These are phyloP conservation scores for Xyrauchen texanus DNA, from an alignment of 2,113 vertebrate species.

Conservation along the genomic window DNA sequence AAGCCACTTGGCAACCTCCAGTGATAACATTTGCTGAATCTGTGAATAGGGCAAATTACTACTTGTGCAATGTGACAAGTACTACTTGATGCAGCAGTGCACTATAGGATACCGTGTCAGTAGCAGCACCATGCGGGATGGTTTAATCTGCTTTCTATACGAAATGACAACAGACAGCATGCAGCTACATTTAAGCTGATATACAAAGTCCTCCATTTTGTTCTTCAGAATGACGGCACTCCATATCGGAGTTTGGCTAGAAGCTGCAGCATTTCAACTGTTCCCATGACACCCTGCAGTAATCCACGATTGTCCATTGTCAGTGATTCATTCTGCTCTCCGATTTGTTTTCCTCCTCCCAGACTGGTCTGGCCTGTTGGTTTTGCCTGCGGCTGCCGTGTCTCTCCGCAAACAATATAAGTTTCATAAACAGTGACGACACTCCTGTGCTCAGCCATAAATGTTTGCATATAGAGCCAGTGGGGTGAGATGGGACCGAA, in stretches of 20 bases:
- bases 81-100: slow-evolving; percentile 15
- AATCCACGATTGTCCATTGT: slow-evolving; percentile 51
- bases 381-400: slow-evolving; percentile 13
- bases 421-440: not conserved
- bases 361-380: slow-evolving; percentile 52
- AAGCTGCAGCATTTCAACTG: slow-evolving; percentile 44
- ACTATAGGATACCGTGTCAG: slow-evolving; percentile 36
- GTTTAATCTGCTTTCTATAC: slow-evolving; percentile 36
- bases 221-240: slow-evolving; percentile 4
- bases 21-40: not conserved
- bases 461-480: not conserved
- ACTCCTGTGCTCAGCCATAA: not conserved
- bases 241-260: slow-evolving; percentile 5
- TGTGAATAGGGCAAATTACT: not conserved
- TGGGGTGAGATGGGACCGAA: slow-evolving; percentile 7
- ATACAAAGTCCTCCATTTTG: slow-evolving; percentile 42
- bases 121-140: not conserved
- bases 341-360: slow-evolving; percentile 27
- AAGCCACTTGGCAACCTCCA: not conserved
- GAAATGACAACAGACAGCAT: slow-evolving; percentile 15
- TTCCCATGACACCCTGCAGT: slow-evolving; percentile 49
- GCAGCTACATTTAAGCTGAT: slow-evolving; percentile 32
- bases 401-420: not conserved
- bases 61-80: not conserved
- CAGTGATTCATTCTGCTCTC: slow-evolving; percentile 43